These are phyloP conservation scores for Girardia tigrina DNA, from an alignment of 2,888 invertebrate genomes.

Conservation along the genomic window DNA sequence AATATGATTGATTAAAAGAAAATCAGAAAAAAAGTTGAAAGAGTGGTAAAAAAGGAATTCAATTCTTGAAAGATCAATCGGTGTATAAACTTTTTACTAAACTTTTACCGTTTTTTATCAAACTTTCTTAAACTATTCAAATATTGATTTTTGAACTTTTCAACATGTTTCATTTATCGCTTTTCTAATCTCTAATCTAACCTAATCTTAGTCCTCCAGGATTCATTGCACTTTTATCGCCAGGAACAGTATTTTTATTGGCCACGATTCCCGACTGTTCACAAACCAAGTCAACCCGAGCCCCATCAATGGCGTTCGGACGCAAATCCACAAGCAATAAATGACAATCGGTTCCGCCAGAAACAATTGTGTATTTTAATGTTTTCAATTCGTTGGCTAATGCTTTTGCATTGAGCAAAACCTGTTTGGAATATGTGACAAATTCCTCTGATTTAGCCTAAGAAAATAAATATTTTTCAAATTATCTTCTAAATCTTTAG, in stretches of 20 bases:
- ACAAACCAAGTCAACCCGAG: constrained; percentile 71
- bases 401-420: constrained; percentile 66
- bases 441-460: constrained; percentile 71
- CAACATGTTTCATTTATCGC: too few species aligned
- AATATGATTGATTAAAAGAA: too few species aligned
- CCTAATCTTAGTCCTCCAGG: constrained; percentile 61
- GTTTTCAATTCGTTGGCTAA: constrained; percentile 51
- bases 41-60: too few species aligned
- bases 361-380: constrained; percentile 45
- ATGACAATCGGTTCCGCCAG: constrained; percentile 78
- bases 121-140: too few species aligned
- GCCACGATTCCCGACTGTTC: constrained; percentile 77
- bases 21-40: too few species aligned
- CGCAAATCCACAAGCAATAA: constrained; percentile 68
- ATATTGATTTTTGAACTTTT: too few species aligned
- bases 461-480: background rate
- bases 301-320: constrained; percentile 63
- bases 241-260: constrained; percentile 86
- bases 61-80: too few species aligned
- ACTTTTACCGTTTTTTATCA: too few species aligned
- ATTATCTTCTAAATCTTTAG: too few species aligned
- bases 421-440: constrained; percentile 67
- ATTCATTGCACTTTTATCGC: constrained; percentile 84
- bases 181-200: too few species aligned
- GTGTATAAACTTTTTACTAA: too few species aligned